phyloP scores from a whole-genome alignment of 2,113 vertebrate genomes.

The Cyphomyrus discorhynchus region DNA sequence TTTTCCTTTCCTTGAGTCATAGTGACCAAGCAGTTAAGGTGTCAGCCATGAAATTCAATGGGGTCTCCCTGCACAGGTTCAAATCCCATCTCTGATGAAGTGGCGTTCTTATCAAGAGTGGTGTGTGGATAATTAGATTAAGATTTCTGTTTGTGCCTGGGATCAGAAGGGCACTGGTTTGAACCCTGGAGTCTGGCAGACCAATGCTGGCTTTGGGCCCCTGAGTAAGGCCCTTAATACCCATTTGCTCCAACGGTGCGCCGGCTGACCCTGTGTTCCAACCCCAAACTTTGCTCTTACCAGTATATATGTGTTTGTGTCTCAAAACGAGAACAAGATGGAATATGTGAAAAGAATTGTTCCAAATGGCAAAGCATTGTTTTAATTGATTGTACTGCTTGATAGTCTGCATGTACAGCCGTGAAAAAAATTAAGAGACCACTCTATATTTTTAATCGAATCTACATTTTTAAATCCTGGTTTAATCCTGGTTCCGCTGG shows the following conservation, averaged over 20 bases:
- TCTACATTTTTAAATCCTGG: too few species aligned
- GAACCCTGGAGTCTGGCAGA: not conserved
- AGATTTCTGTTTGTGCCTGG: not conserved
- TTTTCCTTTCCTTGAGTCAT: rapidly evolving
- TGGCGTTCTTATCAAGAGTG: not conserved
- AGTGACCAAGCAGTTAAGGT: not conserved
- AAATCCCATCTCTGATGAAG: not conserved
- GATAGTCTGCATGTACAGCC: not conserved
- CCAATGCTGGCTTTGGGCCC: not conserved
- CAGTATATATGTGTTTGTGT: not conserved
- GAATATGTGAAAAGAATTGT: not conserved
- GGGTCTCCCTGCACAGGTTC: not conserved
- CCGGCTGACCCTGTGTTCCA: not conserved
- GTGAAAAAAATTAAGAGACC: too few species aligned
- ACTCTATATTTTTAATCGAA: too few species aligned
- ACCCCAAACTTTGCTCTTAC: not conserved
- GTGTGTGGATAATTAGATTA: not conserved
- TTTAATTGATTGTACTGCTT: not conserved
- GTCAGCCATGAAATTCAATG: not conserved
- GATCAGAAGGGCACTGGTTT: not conserved
- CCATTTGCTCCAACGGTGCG: not conserved
- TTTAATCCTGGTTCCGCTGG: too few species aligned
- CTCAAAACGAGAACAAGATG: not conserved
- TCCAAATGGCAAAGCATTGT: not conserved
- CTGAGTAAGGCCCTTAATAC: not conserved